A percentile compares a stretch with the other conserved stretches of the same genome.
phyloP scores from a whole-genome alignment of 2,888 invertebrate species.

The Dicyrtoma fusca region DNA sequence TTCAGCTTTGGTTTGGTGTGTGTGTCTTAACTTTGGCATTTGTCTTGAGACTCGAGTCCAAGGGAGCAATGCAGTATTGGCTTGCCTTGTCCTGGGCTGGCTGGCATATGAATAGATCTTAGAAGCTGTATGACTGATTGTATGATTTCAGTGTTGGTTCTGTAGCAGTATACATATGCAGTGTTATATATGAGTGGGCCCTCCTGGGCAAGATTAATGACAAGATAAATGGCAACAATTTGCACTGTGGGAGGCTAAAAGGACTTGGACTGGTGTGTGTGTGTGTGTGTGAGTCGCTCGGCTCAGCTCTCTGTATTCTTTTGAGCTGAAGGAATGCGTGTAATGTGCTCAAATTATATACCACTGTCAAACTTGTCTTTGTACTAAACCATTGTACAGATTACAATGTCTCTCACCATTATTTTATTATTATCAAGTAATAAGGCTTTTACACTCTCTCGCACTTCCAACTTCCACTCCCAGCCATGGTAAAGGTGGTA shows the following conservation, averaged over 20 bases:
- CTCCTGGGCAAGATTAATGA: slow-evolving; percentile 34
- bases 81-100: too few species aligned
- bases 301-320: slow-evolving; percentile 11
- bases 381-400: slow-evolving; percentile 12
- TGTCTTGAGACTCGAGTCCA: too few species aligned
- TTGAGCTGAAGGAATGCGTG: slow-evolving; percentile 22
- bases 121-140: neutral
- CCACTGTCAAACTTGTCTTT: slow-evolving; percentile 5
- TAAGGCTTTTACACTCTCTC: slow-evolving; percentile 7
- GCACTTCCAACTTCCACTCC: neutral
- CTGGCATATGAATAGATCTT: too few species aligned
- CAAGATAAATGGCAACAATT: slow-evolving; percentile 36
- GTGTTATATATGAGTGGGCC: slow-evolving; percentile 25
- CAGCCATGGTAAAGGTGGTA: neutral
- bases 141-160: neutral
- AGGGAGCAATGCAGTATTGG: too few species aligned
- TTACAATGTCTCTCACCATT: slow-evolving; percentile 4
- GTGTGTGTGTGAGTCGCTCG: slow-evolving; percentile 1
- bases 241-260: slow-evolving; percentile 30
- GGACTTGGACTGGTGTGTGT: slow-evolving; percentile 2
- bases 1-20: too few species aligned
- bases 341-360: slow-evolving; percentile 27
- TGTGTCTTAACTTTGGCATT: too few species aligned
- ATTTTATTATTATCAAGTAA: slow-evolving; percentile 12
- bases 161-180: neutral